Percentiles rank a stretch among this genome's conserved stretches.
These are phyloP conservation scores for Drosophila jambulina DNA, from an alignment of 1,140 invertebrate genomes.

Conservation along the genomic window DNA sequence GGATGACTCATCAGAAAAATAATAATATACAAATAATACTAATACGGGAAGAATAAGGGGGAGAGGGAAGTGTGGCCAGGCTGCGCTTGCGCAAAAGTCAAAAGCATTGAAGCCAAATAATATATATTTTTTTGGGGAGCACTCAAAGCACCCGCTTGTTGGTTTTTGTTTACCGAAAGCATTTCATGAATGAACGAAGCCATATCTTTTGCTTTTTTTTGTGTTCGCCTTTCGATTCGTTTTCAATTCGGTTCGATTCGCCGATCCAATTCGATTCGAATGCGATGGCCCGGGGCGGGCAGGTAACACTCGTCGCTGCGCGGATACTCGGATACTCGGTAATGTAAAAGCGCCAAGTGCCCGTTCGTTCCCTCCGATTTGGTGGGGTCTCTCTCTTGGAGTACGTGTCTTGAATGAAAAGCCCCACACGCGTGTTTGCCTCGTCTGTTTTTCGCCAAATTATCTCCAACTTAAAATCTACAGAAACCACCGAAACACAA, in stretches of 20 bases:
- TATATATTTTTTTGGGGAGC: neutral
- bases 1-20: conserved; percentile 32
- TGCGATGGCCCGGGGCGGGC: conserved; percentile 27
- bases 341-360: conserved; percentile 54
- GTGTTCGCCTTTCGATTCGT: conserved; percentile 25
- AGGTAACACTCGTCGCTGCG: conserved; percentile 32
- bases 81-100: conserved; percentile 28
- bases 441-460: conserved; percentile 49
- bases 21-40: conserved; percentile 17
- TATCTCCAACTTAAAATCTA: conserved; percentile 72
- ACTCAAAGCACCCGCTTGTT: conserved; percentile 5
- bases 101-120: conserved; percentile 1
- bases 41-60: neutral
- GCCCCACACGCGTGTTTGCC: conserved; percentile 11
- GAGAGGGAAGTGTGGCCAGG: neutral
- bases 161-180: conserved; percentile 31
- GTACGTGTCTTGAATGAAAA: conserved; percentile 80
- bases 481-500: conserved; percentile 42
- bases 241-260: conserved; percentile 18
- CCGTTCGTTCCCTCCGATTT: conserved; percentile 6
- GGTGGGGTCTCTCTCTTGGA: conserved; percentile 41
- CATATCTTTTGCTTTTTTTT: conserved; percentile 19
- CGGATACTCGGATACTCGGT: conserved; percentile 18
- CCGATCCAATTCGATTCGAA: conserved; percentile 18
- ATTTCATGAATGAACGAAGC: conserved; percentile 37